Evolutionary conservation across 2,113 vertebrate species (phyloP), one percentile per base, ranked within the genome.

Genomic region (Columba janthina): DNA sequence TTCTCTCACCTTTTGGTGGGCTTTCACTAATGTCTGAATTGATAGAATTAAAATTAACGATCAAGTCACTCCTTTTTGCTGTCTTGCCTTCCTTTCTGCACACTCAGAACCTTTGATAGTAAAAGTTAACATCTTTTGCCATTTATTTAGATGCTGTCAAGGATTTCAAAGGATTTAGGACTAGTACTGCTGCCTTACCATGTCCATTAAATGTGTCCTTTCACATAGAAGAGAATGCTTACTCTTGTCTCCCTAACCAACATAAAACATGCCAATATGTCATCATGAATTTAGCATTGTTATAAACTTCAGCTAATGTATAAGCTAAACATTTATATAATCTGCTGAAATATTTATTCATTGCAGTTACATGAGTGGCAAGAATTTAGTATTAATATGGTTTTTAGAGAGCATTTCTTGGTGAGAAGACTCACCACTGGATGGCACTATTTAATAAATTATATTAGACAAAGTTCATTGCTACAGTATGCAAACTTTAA

Each of bases 381-480:
- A 69, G 36, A 36, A 16, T 34, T 34, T 7, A 17, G 6, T 20
- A 8, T 76, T 29, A 29, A 19, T 0, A 0, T 28, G 36, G 7
- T 38, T 11, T 77, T 78, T 65, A 34, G 9, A 12, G 8, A 53
- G 42, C 3, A 4, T 42, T 50, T 73, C 28, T 1, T 31, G 97
- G 92, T 70, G 88, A 26, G 76, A 58, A 72, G 83, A 89, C 48
- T 48, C 58, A 71, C 94, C 98, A 97, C 97, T 96, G 83, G 97
- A 97, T 97, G 97, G 97, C 97, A 97, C 87, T 95, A 93, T 95
- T 96, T 75, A 81, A 93, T 96, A 97, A 96, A 92, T 85, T 88
- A 58, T 96, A 16, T 50, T 15, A 12, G 34, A 53, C 38, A 79
- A 66, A 24, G 19, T 32, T 17, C 73, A 20, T 46, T 57, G 62